These are phyloP conservation scores for Uria aalge DNA, from an alignment of 2,113 vertebrate genomes.

Conservation along the genomic window DNA sequence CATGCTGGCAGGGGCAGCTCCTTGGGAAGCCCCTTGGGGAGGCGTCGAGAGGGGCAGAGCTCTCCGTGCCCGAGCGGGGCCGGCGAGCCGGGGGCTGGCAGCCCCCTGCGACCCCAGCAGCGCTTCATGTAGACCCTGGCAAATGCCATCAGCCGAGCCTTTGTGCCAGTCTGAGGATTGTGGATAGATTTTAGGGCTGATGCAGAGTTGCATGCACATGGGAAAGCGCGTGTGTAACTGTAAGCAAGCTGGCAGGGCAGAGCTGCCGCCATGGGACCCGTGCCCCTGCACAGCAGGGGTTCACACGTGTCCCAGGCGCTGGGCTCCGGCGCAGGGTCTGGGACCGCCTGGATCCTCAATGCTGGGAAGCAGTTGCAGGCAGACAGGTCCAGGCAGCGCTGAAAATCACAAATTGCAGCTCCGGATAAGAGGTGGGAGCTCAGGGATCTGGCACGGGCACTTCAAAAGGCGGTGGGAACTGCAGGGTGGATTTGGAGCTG, in stretches of 20 bases:
- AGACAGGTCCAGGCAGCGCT: neutral
- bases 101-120: neutral
- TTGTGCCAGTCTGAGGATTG: fast-evolving
- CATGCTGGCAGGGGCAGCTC: neutral
- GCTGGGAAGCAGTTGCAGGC: neutral
- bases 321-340: neutral
- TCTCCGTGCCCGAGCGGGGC: fast-evolving
- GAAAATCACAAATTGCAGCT: neutral
- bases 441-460: neutral
- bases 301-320: neutral
- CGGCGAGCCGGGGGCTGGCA: neutral
- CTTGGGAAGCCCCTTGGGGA: neutral
- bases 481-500: neutral
- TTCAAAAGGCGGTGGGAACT: neutral
- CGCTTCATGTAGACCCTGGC: neutral
- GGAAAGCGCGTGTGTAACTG: fast-evolving
- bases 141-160: fast-evolving
- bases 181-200: neutral
- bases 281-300: neutral
- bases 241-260: neutral
- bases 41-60: neutral
- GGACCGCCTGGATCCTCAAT: neutral
- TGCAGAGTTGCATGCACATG: fast-evolving
- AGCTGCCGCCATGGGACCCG: neutral
- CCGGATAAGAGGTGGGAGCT: neutral